Evolutionary conservation across 2,888 invertebrate species (phyloP), one percentile per base, ranked within the genome.

Genomic region (Aphodius sticticus): DNA sequence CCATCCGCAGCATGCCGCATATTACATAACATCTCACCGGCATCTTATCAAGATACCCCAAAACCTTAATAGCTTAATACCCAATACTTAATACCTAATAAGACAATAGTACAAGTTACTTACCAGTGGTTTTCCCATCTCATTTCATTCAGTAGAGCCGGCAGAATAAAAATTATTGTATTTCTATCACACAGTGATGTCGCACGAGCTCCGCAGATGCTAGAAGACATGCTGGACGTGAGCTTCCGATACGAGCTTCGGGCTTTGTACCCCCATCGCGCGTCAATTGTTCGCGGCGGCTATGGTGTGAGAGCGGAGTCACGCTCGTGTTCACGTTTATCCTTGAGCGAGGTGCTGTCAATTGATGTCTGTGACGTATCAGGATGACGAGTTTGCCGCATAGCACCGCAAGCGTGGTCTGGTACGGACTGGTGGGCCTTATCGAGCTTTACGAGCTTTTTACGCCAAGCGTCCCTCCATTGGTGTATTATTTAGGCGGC

Each of bases 361-460:
- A 53, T 53, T 53, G 53, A 53, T 53, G 12, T 53, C 53, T 9
- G 53, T 53, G 53, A 53, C 53, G 53, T 53, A 53, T 53, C 12
- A 53, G 53, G 53, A 53, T 53, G 53, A 53, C 53, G 53, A 53
- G 53, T 53, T 53, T 53, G 53, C 53, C 53, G 53, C 53, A 53
- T 53, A 53, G 53, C 53, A 53, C 53, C 53, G 53, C 53, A 53
- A 53, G 53, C 53, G 53, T 53, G 53, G 53, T 53, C 53, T 53
- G 53, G 53, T 53, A 82, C 81, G 81, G 80, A 83, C 83, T 83
- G 80, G 80, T 80, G 78, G 79, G 78, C 12, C 53, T 53, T 83
- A 83, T 83, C 81, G 83, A 83, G 81, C 83, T 82, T 81, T 79
- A 78, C 76, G 79, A 81, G 79, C 80, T 83, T 83, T 82, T 77